Evolutionary conservation across 2,113 vertebrate species (phyloP).

Genomic region (Conger conger): DNA sequence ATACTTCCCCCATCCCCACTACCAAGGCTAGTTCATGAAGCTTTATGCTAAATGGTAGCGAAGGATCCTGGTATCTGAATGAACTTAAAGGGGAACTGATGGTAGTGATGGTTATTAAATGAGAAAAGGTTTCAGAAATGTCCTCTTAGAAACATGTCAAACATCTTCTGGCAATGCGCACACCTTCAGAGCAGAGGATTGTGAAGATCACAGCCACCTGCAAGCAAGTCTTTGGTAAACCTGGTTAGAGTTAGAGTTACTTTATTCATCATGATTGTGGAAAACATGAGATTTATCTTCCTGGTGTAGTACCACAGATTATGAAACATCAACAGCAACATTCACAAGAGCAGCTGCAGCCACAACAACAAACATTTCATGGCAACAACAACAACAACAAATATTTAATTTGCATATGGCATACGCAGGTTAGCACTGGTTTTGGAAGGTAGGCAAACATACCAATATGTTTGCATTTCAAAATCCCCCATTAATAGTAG

Average conservation of each 20-base stretch:
- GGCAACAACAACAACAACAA: too few species aligned
- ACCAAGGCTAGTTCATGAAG: conserved; percentile 35
- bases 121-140: background rate
- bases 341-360: too few species aligned
- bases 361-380: too few species aligned
- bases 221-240: background rate
- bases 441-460: too few species aligned
- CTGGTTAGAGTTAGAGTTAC: too few species aligned
- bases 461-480: background rate
- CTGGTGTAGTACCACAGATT: too few species aligned
- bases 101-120: conserved; percentile 45
- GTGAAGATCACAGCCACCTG: background rate
- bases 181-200: background rate
- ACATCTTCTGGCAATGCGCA: background rate
- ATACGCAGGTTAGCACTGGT: too few species aligned
- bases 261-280: too few species aligned
- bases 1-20: conserved; percentile 23
- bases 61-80: conserved; percentile 30
- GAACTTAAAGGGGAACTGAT: conserved; percentile 40
- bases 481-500: background rate
- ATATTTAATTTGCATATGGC: too few species aligned
- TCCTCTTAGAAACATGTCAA: conserved; percentile 2
- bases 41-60: conserved; percentile 42
- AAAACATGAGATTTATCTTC: too few species aligned
- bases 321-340: too few species aligned